Evolutionary conservation across 2,113 vertebrate species (phyloP).

Genomic region (Halcyon senegalensis): DNA sequence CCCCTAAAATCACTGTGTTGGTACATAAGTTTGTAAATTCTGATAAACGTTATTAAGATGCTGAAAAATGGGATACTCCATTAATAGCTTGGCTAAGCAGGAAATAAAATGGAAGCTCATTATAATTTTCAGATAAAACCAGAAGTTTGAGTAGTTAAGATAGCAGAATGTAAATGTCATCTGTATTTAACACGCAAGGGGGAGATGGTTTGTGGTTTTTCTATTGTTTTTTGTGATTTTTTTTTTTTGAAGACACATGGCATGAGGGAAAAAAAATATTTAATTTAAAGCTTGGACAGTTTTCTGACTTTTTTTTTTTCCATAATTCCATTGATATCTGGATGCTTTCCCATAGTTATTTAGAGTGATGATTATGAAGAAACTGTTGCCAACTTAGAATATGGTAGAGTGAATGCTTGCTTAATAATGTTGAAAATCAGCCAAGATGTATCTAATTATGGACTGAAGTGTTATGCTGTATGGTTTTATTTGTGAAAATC

Average conservation of each 20-base stretch:
- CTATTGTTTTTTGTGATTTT: background rate
- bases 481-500: slow-evolving; percentile 6
- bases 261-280: background rate
- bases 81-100: background rate
- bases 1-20: background rate
- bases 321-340: background rate
- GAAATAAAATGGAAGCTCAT: background rate
- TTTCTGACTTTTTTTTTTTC: background rate
- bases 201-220: too few relatives aligned
- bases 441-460: background rate
- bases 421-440: slow-evolving; percentile 32
- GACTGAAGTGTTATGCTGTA: background rate
- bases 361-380: background rate
- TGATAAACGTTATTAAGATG: background rate
- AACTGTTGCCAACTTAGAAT: slow-evolving; percentile 34
- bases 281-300: background rate
- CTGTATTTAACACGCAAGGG: background rate
- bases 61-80: background rate
- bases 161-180: background rate
- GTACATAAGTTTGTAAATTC: background rate
- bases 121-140: background rate
- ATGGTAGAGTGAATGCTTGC: background rate
- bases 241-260: background rate
- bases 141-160: background rate
- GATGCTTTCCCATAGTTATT: slow-evolving; percentile 9